These are phyloP conservation scores for Dicranocentrus wangi DNA, from an alignment of 2,888 invertebrate genomes.

Conservation along the genomic window DNA sequence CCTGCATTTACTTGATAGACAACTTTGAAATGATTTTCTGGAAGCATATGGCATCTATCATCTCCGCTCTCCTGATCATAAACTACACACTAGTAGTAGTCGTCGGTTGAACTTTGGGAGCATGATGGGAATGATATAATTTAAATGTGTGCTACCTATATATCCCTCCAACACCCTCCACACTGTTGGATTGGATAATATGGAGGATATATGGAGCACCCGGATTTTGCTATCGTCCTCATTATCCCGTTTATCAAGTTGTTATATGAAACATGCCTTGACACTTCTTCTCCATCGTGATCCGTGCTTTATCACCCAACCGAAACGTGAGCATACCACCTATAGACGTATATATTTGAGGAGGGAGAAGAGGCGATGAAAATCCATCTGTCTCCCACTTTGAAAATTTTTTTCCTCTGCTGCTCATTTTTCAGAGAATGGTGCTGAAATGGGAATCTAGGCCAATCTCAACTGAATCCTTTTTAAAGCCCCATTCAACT, in stretches of 20 bases:
- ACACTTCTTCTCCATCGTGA: conserved; percentile 36
- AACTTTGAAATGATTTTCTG: no score
- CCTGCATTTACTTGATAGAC: neutral
- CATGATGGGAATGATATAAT: no score
- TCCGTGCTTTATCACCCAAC: conserved; percentile 59
- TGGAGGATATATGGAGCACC: neutral
- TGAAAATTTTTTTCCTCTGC: conserved; percentile 24
- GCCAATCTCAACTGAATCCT: conserved; percentile 53
- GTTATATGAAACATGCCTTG: conserved; percentile 61
- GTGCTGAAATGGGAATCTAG: conserved; percentile 59
- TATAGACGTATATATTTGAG: no score
- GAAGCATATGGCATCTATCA: no score
- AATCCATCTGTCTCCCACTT: neutral
- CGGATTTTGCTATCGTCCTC: conserved; percentile 48
- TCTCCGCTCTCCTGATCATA: no score
- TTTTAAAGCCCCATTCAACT: conserved; percentile 51
- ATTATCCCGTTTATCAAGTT: conserved; percentile 63
- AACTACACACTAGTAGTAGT: no score
- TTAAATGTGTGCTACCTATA: no score
- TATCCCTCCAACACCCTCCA: no score
- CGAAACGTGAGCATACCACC: no score
- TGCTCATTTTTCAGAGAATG: conserved; percentile 34
- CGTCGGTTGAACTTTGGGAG: no score
- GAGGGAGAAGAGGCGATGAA: neutral
- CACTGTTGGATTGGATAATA: no score